Conservation (phyloP, 2,888 invertebrate genomes). For the Cyrtodaria siliqua region DNA sequence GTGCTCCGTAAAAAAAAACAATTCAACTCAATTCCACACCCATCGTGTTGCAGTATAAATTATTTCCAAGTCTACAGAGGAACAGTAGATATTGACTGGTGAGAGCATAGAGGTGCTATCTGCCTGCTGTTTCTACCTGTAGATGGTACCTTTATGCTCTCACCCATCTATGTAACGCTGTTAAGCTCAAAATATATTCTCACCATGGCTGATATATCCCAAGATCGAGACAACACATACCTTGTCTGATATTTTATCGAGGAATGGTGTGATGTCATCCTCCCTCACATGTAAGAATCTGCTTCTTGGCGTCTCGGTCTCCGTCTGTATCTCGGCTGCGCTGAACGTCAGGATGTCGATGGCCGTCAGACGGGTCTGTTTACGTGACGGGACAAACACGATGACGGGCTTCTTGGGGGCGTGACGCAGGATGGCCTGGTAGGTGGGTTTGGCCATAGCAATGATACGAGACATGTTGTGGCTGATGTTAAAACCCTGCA, state of each 20-base stretch:
- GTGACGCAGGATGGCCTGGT: constrained; percentile 93
- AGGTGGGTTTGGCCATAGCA: constrained; percentile 99
- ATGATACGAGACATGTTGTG: constrained; percentile 98
- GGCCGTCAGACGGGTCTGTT: constrained; percentile 97
- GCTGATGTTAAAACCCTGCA: constrained; percentile 97
- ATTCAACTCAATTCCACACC: no score
- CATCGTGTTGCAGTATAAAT: no score
- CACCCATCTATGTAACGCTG: no score
- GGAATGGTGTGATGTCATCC: constrained; percentile 94
- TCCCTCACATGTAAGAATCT: constrained; percentile 94
- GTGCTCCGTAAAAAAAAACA: no score
- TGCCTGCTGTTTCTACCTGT: no score
- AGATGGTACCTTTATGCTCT: no score
- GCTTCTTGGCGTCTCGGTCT: constrained; percentile 92
- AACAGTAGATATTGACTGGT: no score
- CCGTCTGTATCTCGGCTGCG: constrained; percentile 94
- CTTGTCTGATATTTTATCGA: constrained; percentile 95
- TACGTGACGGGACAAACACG: constrained; percentile 89
- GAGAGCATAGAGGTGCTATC: no score
- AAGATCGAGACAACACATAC: constrained; percentile 85
- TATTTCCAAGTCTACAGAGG: no score
- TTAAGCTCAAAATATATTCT: no score
- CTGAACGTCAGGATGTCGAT: constrained; percentile 98
- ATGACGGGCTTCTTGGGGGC: constrained; percentile 84
- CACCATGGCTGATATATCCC: no score